phyloP scores from a whole-genome alignment of 2,888 invertebrate genomes.

The Polyommatus icarus region DNA sequence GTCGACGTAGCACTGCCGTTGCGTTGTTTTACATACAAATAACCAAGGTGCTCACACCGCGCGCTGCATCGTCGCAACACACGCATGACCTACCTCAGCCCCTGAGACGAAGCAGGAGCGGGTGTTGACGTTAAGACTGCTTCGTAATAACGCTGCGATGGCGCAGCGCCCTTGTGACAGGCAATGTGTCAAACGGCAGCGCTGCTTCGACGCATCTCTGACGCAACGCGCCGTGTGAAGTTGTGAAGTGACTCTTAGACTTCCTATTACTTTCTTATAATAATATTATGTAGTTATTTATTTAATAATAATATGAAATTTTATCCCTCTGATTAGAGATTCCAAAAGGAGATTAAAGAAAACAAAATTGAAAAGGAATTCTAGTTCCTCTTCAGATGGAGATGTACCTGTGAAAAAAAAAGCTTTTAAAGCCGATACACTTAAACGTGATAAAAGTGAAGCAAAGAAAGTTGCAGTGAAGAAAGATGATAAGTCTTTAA shows the following conservation, averaged over 20 bases:
- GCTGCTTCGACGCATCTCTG: no score
- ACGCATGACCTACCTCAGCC: no score
- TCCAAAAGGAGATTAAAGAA: conserved; percentile 76
- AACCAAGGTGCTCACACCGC: no score
- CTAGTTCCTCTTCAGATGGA: conserved; percentile 84
- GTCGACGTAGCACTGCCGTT: no score
- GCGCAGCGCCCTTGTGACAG: no score
- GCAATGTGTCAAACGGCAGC: no score
- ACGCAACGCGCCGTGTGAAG: no score
- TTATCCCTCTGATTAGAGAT: conserved; percentile 54
- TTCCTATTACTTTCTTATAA: neutral
- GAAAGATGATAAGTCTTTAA: conserved; percentile 68
- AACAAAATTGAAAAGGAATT: conserved; percentile 80
- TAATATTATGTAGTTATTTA: neutral
- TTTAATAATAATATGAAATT: neutral
- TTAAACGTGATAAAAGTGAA: conserved; percentile 69
- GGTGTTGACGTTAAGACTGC: no score
- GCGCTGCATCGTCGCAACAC: no score
- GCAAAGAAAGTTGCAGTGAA: conserved; percentile 68
- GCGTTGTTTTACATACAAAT: no score
- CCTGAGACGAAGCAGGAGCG: no score
- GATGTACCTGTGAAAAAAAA: conserved; percentile 79
- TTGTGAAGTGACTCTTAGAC: neutral
- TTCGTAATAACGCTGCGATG: no score
- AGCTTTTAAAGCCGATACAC: conserved; percentile 65